Evolutionary conservation across 2,888 invertebrate genomes (phyloP).

Genomic region (Pollenia angustigena): DNA sequence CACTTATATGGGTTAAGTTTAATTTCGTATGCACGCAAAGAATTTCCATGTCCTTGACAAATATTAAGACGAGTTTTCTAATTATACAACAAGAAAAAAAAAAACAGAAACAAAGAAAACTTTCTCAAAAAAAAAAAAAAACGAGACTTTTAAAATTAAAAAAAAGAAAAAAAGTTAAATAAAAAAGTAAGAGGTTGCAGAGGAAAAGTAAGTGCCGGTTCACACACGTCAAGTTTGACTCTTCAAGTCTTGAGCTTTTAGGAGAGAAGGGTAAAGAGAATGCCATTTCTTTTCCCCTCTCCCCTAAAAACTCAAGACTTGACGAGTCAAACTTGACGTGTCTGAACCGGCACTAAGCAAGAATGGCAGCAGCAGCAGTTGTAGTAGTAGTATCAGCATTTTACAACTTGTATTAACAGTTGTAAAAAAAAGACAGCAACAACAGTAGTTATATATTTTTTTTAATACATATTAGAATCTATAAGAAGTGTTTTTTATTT

Average conservation of each 20-base stretch:
- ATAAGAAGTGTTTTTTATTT: background rate
- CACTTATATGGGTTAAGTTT: slow-evolving; percentile 71
- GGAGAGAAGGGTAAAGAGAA: no score
- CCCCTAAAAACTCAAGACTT: no score
- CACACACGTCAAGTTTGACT: no score
- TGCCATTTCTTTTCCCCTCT: no score
- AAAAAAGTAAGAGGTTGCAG: background rate
- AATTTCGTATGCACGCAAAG: slow-evolving; percentile 71
- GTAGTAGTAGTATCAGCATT: background rate
- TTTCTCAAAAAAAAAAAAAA: slow-evolving; percentile 5
- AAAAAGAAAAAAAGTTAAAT: slow-evolving; percentile 30
- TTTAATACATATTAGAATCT: background rate
- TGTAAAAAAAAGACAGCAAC: background rate
- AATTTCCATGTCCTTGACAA: slow-evolving; percentile 70
- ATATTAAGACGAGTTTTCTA: slow-evolving; percentile 33
- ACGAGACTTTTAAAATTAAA: slow-evolving; percentile 11
- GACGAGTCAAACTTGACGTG: no score
- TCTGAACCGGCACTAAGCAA: no score
- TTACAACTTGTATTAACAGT: slow-evolving; percentile 3
- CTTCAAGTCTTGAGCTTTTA: no score
- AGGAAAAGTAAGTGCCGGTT: no score
- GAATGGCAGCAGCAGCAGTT: no score
- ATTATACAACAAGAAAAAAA: background rate
- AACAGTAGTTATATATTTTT: background rate
- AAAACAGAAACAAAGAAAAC: background rate